phyloP scores from a whole-genome alignment of 2,888 invertebrate genomes.

The Lepetodrilus schrolli region DNA sequence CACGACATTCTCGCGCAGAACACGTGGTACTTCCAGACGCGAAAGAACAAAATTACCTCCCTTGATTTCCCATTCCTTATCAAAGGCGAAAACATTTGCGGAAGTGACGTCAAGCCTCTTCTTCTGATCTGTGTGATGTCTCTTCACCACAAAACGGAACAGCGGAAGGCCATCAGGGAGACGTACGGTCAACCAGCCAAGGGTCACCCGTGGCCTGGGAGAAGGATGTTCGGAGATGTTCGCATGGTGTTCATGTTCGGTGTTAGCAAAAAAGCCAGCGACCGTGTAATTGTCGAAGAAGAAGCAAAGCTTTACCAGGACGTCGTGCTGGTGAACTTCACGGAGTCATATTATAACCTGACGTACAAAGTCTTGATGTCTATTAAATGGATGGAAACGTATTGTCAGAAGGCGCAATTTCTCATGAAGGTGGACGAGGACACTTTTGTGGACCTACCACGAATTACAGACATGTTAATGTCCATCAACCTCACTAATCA shows the following conservation, averaged over 20 bases:
- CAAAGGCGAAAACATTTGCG: conserved; percentile 3
- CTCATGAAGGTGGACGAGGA: conserved; percentile 70
- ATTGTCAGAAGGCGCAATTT: conserved; percentile 58
- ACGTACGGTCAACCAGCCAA: conserved; percentile 39
- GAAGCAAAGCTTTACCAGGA: conserved; percentile 41
- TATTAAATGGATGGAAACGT: conserved; percentile 59
- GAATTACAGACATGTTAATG: conserved; percentile 31
- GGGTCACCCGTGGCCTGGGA: conserved; percentile 19
- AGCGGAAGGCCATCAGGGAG: conserved; percentile 36
- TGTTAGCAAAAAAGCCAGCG: conserved; percentile 30
- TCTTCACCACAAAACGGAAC: conserved; percentile 31
- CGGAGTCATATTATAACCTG: conserved; percentile 66
- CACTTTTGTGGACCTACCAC: conserved; percentile 74
- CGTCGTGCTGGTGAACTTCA: conserved; percentile 52
- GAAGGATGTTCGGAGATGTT: conserved; percentile 4
- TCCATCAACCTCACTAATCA: neutral
- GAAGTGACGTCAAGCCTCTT: neutral
- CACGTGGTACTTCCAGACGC: neutral
- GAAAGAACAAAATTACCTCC: conserved; percentile 5
- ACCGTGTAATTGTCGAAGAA: conserved; percentile 2
- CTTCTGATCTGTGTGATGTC: conserved; percentile 41
- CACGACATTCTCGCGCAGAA: neutral
- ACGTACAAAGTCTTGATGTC: conserved; percentile 70
- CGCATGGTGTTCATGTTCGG: conserved; percentile 37
- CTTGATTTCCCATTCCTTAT: conserved; percentile 20